phyloP scores from a whole-genome alignment of 2,888 invertebrate species.

The Loripinus fragilis region DNA sequence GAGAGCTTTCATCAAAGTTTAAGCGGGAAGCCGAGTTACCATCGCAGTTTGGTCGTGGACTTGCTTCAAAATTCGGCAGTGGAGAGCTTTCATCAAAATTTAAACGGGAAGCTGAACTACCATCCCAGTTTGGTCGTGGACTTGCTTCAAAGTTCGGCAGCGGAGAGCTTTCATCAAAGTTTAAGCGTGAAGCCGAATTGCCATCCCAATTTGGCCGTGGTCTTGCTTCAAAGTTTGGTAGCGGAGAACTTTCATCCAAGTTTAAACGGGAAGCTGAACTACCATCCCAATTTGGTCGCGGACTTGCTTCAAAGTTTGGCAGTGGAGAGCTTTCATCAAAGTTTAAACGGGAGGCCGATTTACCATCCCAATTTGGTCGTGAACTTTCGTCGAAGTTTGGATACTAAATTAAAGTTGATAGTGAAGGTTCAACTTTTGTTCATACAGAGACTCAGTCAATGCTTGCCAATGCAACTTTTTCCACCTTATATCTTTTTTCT shows the following conservation, averaged over 20 bases:
- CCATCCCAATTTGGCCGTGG: conserved; percentile 11
- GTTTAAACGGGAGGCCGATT: neutral
- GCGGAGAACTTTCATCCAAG: conserved; percentile 3
- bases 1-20: conserved; percentile 1
- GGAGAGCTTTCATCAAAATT: conserved; percentile 11
- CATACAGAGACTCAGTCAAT: too few species aligned
- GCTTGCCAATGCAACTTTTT: too few species aligned
- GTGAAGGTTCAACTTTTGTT: too few species aligned
- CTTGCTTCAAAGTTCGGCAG: conserved; percentile 9
- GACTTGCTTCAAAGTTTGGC: conserved; percentile 2
- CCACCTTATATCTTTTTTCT: too few species aligned
- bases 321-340: conserved; percentile 5
- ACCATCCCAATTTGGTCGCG: conserved; percentile 7
- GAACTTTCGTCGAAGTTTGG: conserved; percentile 5
- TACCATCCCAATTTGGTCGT: conserved; percentile 8
- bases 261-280: conserved; percentile 4
- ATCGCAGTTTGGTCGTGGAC: conserved; percentile 10
- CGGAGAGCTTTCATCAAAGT: conserved; percentile 5
- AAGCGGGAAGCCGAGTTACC: neutral
- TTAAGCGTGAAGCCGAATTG: conserved; percentile 4
- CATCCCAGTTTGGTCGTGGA: conserved; percentile 11
- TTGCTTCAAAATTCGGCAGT: conserved; percentile 3
- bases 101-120: neutral
- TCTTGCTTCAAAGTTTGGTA: conserved; percentile 1
- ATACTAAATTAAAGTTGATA: neutral